Evolutionary conservation across 2,113 vertebrate species (phyloP).

Genomic region (Sinocyclocheilus grahami): DNA sequence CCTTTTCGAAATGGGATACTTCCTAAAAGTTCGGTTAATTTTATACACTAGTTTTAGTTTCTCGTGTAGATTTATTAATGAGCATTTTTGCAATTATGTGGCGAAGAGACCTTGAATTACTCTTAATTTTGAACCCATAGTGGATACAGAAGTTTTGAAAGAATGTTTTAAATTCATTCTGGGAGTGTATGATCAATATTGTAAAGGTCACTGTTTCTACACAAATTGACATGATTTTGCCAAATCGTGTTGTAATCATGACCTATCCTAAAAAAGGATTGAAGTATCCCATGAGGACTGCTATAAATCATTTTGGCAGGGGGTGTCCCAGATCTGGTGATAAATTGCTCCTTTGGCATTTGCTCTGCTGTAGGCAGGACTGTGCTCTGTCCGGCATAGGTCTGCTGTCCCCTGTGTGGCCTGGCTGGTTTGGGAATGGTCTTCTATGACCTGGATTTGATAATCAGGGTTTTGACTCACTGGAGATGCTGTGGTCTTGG

Average conservation of each 20-base stretch:
- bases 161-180: background rate
- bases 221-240: background rate
- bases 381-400: slow-evolving; percentile 54
- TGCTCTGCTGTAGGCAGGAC: slow-evolving; percentile 36
- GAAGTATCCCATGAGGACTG: slow-evolving; percentile 48
- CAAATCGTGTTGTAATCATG: slow-evolving; percentile 33
- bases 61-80: background rate
- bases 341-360: slow-evolving; percentile 65
- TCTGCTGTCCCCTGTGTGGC: slow-evolving; percentile 45
- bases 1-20: too few species aligned
- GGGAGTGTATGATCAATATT: background rate
- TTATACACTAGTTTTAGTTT: background rate
- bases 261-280: slow-evolving; percentile 16
- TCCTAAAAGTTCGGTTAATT: background rate
- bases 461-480: slow-evolving; percentile 43
- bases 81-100: background rate
- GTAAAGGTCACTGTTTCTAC: background rate
- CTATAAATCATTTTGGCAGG: slow-evolving; percentile 74
- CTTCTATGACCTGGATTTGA: slow-evolving; percentile 48
- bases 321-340: slow-evolving; percentile 63
- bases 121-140: background rate
- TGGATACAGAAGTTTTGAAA: background rate
- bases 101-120: background rate
- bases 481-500: slow-evolving; percentile 58
- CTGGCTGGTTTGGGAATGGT: slow-evolving; percentile 59